Percentiles rank a stretch among this genome's conserved stretches.
Evolutionary conservation across 2,888 invertebrate species (phyloP).

Genomic region (Busseola fusca): DNA sequence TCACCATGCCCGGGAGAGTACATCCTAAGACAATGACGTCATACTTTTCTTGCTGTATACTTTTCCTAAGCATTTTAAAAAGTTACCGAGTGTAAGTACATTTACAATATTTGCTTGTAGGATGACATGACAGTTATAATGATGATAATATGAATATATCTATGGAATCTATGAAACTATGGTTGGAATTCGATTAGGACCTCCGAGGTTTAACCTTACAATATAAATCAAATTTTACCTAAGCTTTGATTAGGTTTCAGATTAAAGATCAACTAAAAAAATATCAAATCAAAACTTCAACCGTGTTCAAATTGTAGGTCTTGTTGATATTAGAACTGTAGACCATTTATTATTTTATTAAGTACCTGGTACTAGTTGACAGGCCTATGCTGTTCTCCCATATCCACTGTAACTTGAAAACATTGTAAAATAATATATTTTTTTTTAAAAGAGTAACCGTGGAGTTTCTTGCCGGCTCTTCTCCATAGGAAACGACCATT

Average conservation of each 20-base stretch:
- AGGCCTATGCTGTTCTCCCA: too few relatives aligned
- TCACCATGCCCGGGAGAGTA: conserved; percentile 82
- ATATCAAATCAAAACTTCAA: not conserved
- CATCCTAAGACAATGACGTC: conserved; percentile 85
- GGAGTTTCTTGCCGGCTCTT: too few relatives aligned
- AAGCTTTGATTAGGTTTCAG: not conserved
- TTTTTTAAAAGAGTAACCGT: too few relatives aligned
- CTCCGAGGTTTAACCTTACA: conserved; percentile 1
- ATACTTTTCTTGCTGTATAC: conserved; percentile 69
- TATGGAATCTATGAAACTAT: conserved; percentile 36
- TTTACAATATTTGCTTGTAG: conserved; percentile 8
- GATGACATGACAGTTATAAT: conserved; percentile 16
- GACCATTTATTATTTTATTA: too few relatives aligned
- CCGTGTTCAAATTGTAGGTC: too few relatives aligned
- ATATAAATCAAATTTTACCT: not conserved
- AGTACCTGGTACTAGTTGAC: too few relatives aligned
- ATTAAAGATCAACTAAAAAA: not conserved
- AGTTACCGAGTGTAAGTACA: not conserved
- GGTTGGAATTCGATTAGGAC: conserved; percentile 1
- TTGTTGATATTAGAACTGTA: too few relatives aligned
- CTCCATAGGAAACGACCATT: too few relatives aligned
- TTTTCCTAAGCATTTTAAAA: conserved; percentile 63
- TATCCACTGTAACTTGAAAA: too few relatives aligned
- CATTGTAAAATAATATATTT: too few relatives aligned
- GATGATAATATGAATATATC: not conserved